Percentiles rank a stretch among this genome's conserved stretches.
phyloP scores from a whole-genome alignment of 2,113 vertebrate species.

The Tragulus kanchil region DNA sequence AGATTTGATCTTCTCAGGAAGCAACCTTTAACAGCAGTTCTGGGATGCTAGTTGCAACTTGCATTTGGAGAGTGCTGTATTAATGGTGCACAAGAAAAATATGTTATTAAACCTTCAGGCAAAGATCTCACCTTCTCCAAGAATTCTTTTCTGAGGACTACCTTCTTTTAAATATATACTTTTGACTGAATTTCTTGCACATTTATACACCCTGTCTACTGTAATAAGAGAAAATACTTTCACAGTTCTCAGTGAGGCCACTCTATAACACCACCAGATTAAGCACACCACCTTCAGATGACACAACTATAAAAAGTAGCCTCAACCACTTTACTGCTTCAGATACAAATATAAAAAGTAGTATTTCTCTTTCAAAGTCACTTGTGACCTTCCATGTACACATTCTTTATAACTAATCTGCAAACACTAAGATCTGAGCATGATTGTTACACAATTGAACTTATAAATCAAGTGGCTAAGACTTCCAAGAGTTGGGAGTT shows the following conservation, averaged over 20 bases:
- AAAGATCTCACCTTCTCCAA: not conserved
- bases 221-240: not conserved
- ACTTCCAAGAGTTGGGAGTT: not conserved
- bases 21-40: not conserved
- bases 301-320: no score
- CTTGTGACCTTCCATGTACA: not conserved
- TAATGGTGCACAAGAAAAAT: not conserved
- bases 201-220: not conserved
- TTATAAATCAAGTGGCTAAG: not conserved
- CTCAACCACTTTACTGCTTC: no score
- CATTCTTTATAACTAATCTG: conserved; percentile 2
- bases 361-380: not conserved
- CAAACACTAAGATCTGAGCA: conserved; percentile 18
- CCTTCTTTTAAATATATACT: not conserved
- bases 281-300: no score
- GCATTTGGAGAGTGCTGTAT: conserved; percentile 77
- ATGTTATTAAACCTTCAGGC: not conserved
- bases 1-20: not conserved
- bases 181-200: not conserved
- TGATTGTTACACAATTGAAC: not conserved
- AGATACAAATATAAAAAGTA: conserved; percentile 48
- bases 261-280: not conserved
- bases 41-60: conserved; percentile 16
- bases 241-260: not conserved
- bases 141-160: not conserved